Percentiles rank a stretch among this genome's conserved stretches.
phyloP scores from a whole-genome alignment of 2,888 invertebrate species.

The Pollenia amentaria region DNA sequence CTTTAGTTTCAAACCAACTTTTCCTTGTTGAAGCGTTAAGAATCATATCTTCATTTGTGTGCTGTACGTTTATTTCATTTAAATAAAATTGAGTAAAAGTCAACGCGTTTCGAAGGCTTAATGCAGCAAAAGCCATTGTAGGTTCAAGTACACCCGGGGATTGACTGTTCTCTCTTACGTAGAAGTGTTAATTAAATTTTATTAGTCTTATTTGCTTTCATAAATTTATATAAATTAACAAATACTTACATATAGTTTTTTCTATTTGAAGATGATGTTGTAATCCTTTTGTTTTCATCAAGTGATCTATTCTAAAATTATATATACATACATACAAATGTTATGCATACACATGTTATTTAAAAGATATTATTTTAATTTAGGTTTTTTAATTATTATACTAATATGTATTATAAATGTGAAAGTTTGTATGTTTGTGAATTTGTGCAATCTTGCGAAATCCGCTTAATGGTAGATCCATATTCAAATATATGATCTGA shows the following conservation, averaged over 20 bases:
- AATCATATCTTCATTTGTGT: neutral
- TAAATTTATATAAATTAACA: neutral
- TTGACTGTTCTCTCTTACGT: slow-evolving; percentile 85
- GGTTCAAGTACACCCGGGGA: slow-evolving; percentile 94
- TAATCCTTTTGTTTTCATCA: slow-evolving; percentile 25
- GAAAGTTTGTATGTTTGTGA: neutral
- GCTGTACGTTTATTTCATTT: slow-evolving; percentile 72
- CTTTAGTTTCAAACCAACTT: slow-evolving; percentile 85
- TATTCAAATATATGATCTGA: no score
- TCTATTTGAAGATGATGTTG: slow-evolving; percentile 51
- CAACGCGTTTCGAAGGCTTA: slow-evolving; percentile 94
- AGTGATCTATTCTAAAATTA: slow-evolving; percentile 37
- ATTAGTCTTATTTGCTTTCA: neutral
- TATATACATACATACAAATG: slow-evolving; percentile 13
- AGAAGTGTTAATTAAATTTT: neutral
- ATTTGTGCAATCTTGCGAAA: neutral
- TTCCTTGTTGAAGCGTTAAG: slow-evolving; percentile 62
- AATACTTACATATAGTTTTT: slow-evolving; percentile 61
- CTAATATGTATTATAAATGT: no score
- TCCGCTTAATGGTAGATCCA: slow-evolving; percentile 78
- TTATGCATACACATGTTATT: neutral
- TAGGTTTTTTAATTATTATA: no score
- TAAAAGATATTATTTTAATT: neutral
- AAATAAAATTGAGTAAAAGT: slow-evolving; percentile 79
- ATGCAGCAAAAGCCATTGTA: slow-evolving; percentile 94